These are phyloP conservation scores for Alouatta palliata DNA, from an alignment of 2,113 vertebrate species.

Conservation along the genomic window DNA sequence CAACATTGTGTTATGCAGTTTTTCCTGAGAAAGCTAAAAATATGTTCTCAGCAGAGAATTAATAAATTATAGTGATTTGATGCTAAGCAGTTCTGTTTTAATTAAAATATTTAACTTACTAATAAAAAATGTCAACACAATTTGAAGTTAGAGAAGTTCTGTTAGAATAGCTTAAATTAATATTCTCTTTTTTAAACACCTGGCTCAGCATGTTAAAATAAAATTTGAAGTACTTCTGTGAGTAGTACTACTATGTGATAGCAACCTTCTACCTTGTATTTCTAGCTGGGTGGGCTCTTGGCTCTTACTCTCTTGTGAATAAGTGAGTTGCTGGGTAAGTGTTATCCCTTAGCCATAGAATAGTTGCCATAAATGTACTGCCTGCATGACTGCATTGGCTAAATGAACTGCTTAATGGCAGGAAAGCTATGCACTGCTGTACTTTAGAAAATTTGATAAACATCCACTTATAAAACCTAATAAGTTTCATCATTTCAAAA, in stretches of 20 bases:
- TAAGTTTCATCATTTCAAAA: neutral
- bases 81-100: slow-evolving; percentile 46
- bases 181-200: neutral
- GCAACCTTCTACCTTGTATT: neutral
- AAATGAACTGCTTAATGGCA: neutral
- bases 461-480: neutral
- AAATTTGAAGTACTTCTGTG: neutral
- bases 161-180: neutral
- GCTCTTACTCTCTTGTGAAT: neutral
- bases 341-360: neutral
- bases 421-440: neutral
- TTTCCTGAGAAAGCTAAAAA: slow-evolving; percentile 69
- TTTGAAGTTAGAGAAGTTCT: slow-evolving; percentile 21
- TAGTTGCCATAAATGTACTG: neutral
- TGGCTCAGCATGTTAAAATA: neutral
- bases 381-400: neutral
- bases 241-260: neutral
- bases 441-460: neutral
- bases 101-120: slow-evolving; percentile 56
- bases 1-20: neutral
- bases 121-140: slow-evolving; percentile 31
- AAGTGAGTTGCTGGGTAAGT: neutral
- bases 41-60: slow-evolving; percentile 50
- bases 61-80: slow-evolving; percentile 57
- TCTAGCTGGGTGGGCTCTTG: neutral